A percentile compares a stretch with the other conserved stretches of the same genome.
Conservation (phyloP, 2,113 vertebrate species). For the Odocoileus hemionus region DNA sequence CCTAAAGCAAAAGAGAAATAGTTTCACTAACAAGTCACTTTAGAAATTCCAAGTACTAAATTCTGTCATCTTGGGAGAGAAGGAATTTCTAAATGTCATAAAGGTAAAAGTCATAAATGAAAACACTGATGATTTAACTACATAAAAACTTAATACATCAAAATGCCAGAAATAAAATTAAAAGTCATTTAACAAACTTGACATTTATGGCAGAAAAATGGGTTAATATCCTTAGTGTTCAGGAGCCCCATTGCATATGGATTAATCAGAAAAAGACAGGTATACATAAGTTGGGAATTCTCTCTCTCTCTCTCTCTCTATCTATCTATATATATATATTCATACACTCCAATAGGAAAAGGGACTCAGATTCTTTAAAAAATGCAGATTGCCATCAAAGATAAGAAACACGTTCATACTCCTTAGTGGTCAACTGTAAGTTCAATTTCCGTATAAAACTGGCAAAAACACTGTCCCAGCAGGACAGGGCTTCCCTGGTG, state of each 20-base stretch:
- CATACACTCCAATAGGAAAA: not conserved
- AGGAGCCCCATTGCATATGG: not conserved
- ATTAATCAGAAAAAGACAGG: not conserved
- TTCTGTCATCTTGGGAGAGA: not conserved
- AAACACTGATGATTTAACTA: not conserved
- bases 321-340: not conserved
- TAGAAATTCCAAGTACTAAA: not conserved
- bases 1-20: constrained; percentile 18
- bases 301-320: no score
- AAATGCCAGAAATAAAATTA: not conserved
- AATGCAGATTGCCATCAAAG: not conserved
- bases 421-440: not conserved
- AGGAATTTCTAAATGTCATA: constrained; percentile 38
- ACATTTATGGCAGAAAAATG: not conserved
- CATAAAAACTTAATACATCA: not conserved
- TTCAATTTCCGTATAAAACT: not conserved
- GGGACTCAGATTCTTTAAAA: not conserved
- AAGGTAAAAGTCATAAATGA: constrained; percentile 38
- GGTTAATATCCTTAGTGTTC: not conserved
- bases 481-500: not conserved
- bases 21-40: not conserved
- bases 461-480: not conserved
- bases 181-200: not conserved
- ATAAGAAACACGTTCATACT: not conserved
- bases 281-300: not conserved